Evolutionary conservation across 2,888 invertebrate genomes (phyloP).

Genomic region (Lycia hirtaria): DNA sequence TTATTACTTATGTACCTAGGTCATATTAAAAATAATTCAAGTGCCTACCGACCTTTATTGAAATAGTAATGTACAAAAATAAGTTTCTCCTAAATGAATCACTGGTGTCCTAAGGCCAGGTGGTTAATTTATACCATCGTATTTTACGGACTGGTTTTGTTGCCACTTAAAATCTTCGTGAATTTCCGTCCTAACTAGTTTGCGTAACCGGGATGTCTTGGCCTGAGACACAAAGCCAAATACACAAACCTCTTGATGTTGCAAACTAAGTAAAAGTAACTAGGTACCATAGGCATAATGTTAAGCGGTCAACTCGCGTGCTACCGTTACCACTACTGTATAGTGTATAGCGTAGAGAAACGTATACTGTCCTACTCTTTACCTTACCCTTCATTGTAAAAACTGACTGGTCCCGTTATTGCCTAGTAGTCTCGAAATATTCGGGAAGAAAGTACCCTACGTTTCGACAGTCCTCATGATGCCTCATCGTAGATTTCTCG

Average conservation of each 20-base stretch:
- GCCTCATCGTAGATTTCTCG: neutral
- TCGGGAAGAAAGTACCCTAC: neutral
- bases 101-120: neutral
- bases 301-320: conserved; percentile 4
- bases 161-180: conserved; percentile 1
- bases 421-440: no score
- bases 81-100: neutral
- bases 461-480: neutral
- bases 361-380: no score
- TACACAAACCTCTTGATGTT: neutral
- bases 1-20: neutral
- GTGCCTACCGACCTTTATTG: neutral
- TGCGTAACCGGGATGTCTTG: neutral
- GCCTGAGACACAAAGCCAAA: conserved; percentile 1
- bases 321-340: conserved; percentile 12
- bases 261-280: neutral
- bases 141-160: conserved; percentile 10
- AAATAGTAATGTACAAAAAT: neutral
- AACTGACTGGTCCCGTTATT: no score
- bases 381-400: no score
- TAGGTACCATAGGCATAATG: conserved; percentile 8
- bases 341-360: conserved; percentile 7
- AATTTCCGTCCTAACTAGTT: conserved; percentile 9
- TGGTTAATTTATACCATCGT: conserved; percentile 1
- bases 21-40: neutral